Conservation (phyloP, 2,888 invertebrate species). For the Cosmopolites sordidus region DNA sequence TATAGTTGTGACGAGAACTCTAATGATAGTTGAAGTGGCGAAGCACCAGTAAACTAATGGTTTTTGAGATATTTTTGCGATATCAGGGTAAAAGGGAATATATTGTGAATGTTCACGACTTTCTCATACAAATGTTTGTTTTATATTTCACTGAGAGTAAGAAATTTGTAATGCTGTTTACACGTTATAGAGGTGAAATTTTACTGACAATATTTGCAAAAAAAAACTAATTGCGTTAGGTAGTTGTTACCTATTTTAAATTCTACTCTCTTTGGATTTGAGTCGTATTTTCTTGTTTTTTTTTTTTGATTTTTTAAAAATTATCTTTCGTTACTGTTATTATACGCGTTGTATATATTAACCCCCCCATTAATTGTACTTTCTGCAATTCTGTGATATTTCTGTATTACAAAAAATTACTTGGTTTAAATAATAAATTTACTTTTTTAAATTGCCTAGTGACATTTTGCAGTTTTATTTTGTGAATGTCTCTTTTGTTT, state of each 20-base stretch:
- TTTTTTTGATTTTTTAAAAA: constrained; percentile 2
- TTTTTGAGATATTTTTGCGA: no score
- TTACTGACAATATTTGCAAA: no score
- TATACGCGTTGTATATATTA: not conserved
- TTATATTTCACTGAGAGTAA: no score
- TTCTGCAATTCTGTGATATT: constrained; percentile 25
- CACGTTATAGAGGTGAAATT: no score
- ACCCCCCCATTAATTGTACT: not conserved
- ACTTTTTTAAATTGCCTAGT: constrained; percentile 11
- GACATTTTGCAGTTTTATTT: constrained; percentile 21
- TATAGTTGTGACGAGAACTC: no score
- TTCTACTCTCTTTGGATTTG: constrained; percentile 1
- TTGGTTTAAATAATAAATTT: constrained; percentile 14
- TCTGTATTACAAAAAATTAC: constrained; percentile 14
- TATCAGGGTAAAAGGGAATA: no score
- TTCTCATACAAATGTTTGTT: no score
- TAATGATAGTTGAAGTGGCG: no score
- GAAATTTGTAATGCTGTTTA: no score
- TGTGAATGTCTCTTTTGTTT: constrained; percentile 18
- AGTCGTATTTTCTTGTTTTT: not conserved
- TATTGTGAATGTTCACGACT: no score
- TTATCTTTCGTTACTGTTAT: not conserved
- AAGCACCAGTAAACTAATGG: no score
- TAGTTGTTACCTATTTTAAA: not conserved
- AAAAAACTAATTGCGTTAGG: no score